phyloP scores from a whole-genome alignment of 2,113 vertebrate genomes.

The Pollachius pollachius region DNA sequence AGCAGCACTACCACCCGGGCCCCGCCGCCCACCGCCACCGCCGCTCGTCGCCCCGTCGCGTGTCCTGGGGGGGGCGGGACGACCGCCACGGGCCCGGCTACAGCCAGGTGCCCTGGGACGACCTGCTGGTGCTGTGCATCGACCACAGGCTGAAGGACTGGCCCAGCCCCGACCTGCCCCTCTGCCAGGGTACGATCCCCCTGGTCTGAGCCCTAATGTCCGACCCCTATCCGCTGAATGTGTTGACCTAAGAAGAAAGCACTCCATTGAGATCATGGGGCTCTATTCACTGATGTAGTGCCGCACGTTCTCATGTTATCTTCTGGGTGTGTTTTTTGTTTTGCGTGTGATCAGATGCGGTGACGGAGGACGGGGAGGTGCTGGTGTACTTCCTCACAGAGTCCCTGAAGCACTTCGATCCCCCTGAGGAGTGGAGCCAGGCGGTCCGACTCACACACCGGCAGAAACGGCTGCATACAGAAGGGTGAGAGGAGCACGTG shows the following conservation, averaged over 20 bases:
- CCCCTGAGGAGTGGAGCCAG: slow-evolving; percentile 80
- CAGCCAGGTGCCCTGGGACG: slow-evolving; percentile 68
- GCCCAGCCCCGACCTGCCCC: slow-evolving; percentile 69
- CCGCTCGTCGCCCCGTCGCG: slow-evolving; percentile 82
- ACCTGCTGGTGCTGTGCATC: slow-evolving; percentile 73
- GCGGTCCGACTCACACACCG: slow-evolving; percentile 77
- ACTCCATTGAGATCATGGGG: too few species aligned
- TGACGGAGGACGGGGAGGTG: slow-evolving; percentile 85
- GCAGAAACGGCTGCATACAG: slow-evolving; percentile 59
- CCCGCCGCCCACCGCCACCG: neutral
- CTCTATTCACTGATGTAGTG: too few species aligned
- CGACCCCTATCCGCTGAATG: too few species aligned
- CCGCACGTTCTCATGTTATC: too few species aligned
- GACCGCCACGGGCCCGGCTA: slow-evolving; percentile 59
- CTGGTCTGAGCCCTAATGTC: neutral
- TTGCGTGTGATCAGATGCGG: slow-evolving; percentile 70
- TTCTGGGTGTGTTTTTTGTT: neutral
- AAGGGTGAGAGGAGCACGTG: slow-evolving; percentile 43
- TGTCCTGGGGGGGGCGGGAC: slow-evolving; percentile 62
- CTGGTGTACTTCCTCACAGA: slow-evolving; percentile 83
- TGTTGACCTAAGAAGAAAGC: too few species aligned
- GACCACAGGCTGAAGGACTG: slow-evolving; percentile 92
- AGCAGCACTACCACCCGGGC: neutral
- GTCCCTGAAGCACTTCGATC: slow-evolving; percentile 73
- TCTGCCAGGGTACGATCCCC: slow-evolving; percentile 71